These are phyloP conservation scores for Erinaceus europaeus DNA, from an alignment of 2,113 vertebrate species.

Conservation along the genomic window DNA sequence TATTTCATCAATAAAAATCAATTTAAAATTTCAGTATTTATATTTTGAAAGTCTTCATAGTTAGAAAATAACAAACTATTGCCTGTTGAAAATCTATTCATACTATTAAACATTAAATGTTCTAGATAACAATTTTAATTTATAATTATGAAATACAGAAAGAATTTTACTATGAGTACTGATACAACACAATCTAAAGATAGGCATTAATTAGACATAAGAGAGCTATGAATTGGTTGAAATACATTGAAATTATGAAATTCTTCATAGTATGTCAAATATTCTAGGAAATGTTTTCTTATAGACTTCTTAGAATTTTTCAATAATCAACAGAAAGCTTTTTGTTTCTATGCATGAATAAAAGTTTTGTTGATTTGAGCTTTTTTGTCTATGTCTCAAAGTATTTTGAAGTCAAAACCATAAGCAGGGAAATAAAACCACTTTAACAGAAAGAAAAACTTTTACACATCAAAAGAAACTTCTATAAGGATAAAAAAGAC, in stretches of 20 bases:
- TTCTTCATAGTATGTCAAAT: not conserved
- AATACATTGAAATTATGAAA: not conserved
- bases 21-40: constrained; percentile 22
- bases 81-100: constrained; percentile 1
- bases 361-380: not conserved
- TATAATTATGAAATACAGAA: not conserved
- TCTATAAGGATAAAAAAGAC: too few species aligned
- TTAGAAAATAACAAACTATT: constrained; percentile 37
- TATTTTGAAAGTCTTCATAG: constrained; percentile 16
- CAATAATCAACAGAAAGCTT: not conserved
- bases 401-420: not conserved
- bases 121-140: not conserved
- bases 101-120: not conserved
- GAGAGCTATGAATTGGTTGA: not conserved
- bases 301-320: not conserved
- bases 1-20: too few species aligned
- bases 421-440: too few species aligned
- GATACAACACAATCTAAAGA: not conserved
- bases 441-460: too few species aligned
- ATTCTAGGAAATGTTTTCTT: constrained; percentile 1
- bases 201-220: not conserved
- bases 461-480: too few species aligned
- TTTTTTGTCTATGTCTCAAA: not conserved
- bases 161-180: not conserved
- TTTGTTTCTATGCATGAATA: not conserved